Evolutionary conservation across 92 coral and sea anemone species (phyloP).

Genomic region (Parazoanthus darwini): DNA sequence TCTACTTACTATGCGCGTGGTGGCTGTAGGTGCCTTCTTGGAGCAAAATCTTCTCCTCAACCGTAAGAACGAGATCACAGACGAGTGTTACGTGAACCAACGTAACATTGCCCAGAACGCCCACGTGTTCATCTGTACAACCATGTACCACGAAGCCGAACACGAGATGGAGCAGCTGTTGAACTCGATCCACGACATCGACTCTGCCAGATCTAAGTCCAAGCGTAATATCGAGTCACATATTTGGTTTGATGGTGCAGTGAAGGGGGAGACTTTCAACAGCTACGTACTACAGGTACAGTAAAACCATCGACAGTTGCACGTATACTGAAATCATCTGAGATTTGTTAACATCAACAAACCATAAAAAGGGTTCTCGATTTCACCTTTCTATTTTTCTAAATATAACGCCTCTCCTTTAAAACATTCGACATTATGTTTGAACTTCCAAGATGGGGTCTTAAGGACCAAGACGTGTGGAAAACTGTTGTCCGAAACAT

Average conservation of each 20-base stretch:
- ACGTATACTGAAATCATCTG: too few species aligned
- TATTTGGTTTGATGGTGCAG: constrained; percentile 96
- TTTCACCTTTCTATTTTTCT: too few species aligned
- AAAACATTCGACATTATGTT: too few species aligned
- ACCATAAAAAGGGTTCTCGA: too few species aligned
- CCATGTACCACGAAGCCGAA: constrained; percentile 96
- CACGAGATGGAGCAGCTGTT: constrained; percentile 96
- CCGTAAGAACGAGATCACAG: constrained; percentile 86
- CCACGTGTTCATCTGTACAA: constrained; percentile 92
- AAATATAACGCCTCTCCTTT: too few species aligned
- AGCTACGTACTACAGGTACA: constrained; percentile 78
- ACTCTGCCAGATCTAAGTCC: constrained; percentile 75
- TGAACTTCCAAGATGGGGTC: too few species aligned
- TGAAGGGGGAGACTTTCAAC: constrained; percentile 85
- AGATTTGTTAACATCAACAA: too few species aligned
- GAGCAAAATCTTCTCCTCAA: constrained; percentile 90
- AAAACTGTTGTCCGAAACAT: too few species aligned
- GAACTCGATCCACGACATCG: constrained; percentile 84
- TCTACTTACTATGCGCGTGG: not conserved
- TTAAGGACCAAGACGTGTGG: too few species aligned
- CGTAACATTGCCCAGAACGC: constrained; percentile 69
- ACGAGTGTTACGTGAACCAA: constrained; percentile 75
- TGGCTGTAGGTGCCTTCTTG: constrained; percentile 67
- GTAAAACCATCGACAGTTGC: not conserved
- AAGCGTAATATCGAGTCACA: constrained; percentile 91